A percentile compares a stretch with the other conserved stretches of the same genome.
These are phyloP conservation scores for Macrotis lagotis DNA, from an alignment of 2,113 vertebrate genomes.

Conservation along the genomic window DNA sequence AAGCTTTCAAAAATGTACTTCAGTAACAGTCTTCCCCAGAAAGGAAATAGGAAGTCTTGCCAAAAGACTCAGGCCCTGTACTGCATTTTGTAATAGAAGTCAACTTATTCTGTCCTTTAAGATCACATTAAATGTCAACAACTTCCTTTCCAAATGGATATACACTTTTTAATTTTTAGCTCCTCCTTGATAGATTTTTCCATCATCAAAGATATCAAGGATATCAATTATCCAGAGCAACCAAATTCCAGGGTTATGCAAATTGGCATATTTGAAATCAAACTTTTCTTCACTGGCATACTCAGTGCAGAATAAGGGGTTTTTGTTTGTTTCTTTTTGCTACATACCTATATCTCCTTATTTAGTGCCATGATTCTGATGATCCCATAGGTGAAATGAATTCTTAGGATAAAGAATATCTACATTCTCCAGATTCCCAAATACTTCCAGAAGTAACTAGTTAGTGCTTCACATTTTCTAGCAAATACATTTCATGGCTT, in stretches of 20 bases:
- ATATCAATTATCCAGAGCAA: constrained; percentile 6
- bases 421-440: no score
- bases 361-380: background rate
- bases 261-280: background rate
- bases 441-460: no score
- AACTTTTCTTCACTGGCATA: background rate
- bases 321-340: background rate
- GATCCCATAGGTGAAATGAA: background rate
- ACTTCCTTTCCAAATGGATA: background rate
- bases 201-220: background rate
- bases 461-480: no score
- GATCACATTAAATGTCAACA: background rate
- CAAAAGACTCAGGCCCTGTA: no score
- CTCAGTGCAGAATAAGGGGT: background rate
- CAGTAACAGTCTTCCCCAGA: background rate
- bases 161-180: background rate
- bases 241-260: background rate
- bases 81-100: background rate
- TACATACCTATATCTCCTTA: background rate
- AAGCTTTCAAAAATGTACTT: background rate
- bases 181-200: background rate
- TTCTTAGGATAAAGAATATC: background rate
- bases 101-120: no score
- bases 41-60: background rate
- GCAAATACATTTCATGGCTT: no score